Conservation (phyloP, 2,797 vertebrate species). For the Lacerta agilis region DNA sequence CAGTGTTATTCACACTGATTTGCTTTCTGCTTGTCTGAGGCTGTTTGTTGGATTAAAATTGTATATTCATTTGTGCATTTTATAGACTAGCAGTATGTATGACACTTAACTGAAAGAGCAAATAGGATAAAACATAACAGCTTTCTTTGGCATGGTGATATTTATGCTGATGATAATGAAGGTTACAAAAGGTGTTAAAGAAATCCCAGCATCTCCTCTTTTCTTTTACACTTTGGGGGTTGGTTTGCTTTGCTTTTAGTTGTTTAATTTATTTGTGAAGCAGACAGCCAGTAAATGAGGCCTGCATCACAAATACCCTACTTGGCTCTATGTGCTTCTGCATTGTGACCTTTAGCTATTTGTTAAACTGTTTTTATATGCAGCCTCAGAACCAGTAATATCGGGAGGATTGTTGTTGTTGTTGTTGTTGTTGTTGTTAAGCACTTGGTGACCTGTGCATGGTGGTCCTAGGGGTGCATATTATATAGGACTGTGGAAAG, state of each 20-base stretch:
- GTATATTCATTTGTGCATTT: slow-evolving; percentile 45
- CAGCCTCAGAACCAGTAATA: not conserved
- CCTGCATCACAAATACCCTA: slow-evolving; percentile 56
- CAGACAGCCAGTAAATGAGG: not conserved
- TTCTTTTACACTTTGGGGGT: slow-evolving; percentile 34
- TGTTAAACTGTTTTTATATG: not conserved
- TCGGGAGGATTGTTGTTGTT: not conserved
- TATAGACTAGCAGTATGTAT: slow-evolving; percentile 42
- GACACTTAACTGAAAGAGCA: slow-evolving; percentile 66
- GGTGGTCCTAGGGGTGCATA: not conserved
- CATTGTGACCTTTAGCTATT: not conserved
- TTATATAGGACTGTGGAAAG: slow-evolving; percentile 38
- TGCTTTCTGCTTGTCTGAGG: slow-evolving; percentile 64
- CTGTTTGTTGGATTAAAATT: slow-evolving; percentile 24
- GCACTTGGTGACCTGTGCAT: not conserved
- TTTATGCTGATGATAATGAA: slow-evolving; percentile 50
- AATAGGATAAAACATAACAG: slow-evolving; percentile 48
- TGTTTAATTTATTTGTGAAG: not conserved
- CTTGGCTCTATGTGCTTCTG: not conserved
- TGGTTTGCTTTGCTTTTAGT: not conserved
- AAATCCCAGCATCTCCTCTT: slow-evolving; percentile 40
- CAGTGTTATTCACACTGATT: slow-evolving; percentile 34
- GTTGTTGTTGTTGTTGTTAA: not conserved
- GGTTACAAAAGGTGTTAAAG: slow-evolving; percentile 8
- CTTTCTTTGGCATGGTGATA: slow-evolving; percentile 52